Evolutionary conservation across 2,888 invertebrate species (phyloP).

Genomic region (Hedychridium roseum): DNA sequence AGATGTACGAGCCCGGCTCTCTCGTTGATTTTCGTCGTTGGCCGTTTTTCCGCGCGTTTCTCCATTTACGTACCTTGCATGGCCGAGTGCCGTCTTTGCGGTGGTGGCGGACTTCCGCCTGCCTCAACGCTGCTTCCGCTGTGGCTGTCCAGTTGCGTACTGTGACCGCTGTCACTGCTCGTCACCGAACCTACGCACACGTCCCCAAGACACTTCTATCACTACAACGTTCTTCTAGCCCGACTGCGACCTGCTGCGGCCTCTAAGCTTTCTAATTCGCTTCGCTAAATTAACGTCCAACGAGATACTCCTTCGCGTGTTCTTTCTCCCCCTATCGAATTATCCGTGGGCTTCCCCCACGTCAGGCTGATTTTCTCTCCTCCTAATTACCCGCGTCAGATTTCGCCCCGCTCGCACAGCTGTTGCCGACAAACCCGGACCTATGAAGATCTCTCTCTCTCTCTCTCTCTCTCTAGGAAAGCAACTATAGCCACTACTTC

Average conservation of each 20-base stretch:
- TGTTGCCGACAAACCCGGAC: not conserved
- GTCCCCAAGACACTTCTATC: constrained; percentile 60
- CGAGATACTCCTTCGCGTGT: not conserved
- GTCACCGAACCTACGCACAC: constrained; percentile 79
- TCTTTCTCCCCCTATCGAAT: not conserved
- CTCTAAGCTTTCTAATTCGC: constrained; percentile 2
- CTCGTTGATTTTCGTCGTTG: no score
- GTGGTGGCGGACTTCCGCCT: constrained; percentile 66
- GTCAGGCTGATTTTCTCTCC: not conserved
- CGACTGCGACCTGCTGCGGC: constrained; percentile 26
- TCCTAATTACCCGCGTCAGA: not conserved
- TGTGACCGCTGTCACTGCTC: constrained; percentile 91
- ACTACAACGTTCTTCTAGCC: constrained; percentile 54
- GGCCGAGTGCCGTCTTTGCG: constrained; percentile 67
- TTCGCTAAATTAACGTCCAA: not conserved
- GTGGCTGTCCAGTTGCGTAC: constrained; percentile 75
- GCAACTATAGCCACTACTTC: constrained; percentile 13
- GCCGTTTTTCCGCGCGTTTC: not conserved
- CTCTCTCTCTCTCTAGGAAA: constrained; percentile 7
- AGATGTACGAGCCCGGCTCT: no score
- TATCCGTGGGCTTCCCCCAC: not conserved
- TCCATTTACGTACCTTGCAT: constrained; percentile 64
- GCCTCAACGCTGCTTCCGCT: constrained; percentile 69
- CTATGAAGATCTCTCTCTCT: not conserved
- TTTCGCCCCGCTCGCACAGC: not conserved